Conservation (phyloP, 2,888 invertebrate species). For the Dryococelus australis region DNA sequence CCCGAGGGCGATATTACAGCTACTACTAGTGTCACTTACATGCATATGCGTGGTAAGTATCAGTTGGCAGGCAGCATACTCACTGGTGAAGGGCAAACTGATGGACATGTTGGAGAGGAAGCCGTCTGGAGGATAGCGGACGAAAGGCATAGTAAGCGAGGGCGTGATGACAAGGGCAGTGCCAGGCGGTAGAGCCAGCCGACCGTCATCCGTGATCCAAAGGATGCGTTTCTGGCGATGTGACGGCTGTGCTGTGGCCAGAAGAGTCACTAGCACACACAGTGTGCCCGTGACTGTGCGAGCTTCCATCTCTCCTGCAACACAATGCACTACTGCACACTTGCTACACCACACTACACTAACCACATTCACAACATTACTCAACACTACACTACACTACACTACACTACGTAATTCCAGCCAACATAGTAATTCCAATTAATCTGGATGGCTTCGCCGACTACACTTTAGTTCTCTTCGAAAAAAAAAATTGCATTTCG, state of each 20-base stretch:
- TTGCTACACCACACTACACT: no score
- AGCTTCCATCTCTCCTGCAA: neutral
- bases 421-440: no score
- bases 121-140: slow-evolving; percentile 84
- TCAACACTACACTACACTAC: no score
- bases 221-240: slow-evolving; percentile 82
- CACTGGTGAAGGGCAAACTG: slow-evolving; percentile 85
- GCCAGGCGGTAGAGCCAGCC: slow-evolving; percentile 83
- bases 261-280: neutral
- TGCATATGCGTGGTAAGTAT: no score
- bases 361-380: no score
- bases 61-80: slow-evolving; percentile 54
- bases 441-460: no score
- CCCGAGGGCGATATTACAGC: no score
- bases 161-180: slow-evolving; percentile 81
- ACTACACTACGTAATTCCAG: no score
- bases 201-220: slow-evolving; percentile 86
- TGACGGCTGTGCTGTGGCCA: slow-evolving; percentile 59
- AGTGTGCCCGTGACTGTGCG: neutral
- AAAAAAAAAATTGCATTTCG: no score
- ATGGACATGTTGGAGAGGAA: slow-evolving; percentile 85
- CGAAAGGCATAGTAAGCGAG: slow-evolving; percentile 81
- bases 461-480: no score
- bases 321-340: neutral
- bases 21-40: no score